Evolutionary conservation across 2,113 vertebrate genomes (phyloP).

Genomic region (Melanotaenia duboulayi): DNA sequence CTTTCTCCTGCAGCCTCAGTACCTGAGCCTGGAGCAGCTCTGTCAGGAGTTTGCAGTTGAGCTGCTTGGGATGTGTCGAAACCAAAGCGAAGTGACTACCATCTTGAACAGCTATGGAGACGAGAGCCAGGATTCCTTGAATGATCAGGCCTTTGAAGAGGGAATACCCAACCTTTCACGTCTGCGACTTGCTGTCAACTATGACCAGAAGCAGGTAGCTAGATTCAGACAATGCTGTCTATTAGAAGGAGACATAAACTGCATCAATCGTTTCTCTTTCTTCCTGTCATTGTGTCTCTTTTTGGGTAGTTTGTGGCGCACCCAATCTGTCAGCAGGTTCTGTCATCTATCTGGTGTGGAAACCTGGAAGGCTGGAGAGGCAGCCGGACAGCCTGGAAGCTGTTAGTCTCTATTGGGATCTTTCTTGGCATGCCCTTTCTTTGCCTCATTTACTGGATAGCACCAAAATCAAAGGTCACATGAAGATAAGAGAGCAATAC

Average conservation of each 20-base stretch:
- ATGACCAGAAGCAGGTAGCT: constrained; percentile 89
- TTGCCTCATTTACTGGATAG: constrained; percentile 89
- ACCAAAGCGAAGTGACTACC: constrained; percentile 91
- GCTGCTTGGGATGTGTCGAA: constrained; percentile 91
- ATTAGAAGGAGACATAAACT: neutral
- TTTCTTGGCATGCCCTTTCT: constrained; percentile 91
- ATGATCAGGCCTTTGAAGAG: constrained; percentile 88
- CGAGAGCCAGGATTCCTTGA: constrained; percentile 76
- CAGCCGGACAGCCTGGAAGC: constrained; percentile 88
- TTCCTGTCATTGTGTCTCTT: constrained; percentile 10
- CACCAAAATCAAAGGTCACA: constrained; percentile 88
- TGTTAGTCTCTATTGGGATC: constrained; percentile 86
- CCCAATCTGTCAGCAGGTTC: constrained; percentile 93
- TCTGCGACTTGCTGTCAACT: constrained; percentile 89
- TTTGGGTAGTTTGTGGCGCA: constrained; percentile 89
- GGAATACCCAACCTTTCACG: constrained; percentile 90
- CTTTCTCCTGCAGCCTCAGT: constrained; percentile 84
- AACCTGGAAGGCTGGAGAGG: constrained; percentile 89
- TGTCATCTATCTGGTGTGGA: constrained; percentile 93
- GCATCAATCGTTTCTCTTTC: neutral
- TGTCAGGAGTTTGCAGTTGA: constrained; percentile 92
- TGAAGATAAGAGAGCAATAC: neutral
- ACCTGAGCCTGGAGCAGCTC: constrained; percentile 86
- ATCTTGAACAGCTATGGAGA: constrained; percentile 87
- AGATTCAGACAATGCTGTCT: neutral